Base-by-base conservation (phyloP, 1,140 invertebrate species). In the Bombus waltoni region DNA sequence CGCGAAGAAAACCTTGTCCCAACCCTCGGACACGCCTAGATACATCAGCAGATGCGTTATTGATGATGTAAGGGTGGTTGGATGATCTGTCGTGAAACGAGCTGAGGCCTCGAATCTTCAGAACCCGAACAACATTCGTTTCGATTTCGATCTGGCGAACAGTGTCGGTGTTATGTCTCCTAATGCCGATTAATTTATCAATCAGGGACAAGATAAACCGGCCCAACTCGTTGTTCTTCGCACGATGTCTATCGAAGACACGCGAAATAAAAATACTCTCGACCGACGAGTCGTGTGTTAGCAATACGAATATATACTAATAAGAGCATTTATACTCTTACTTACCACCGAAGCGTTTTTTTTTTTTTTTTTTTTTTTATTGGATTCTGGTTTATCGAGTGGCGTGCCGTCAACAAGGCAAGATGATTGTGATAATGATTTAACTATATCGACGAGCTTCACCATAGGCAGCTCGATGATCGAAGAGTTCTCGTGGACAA, bases 121-220 rank as follows among this genome's bases (percentile, higher is more conserved):
- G 71, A 66, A 28, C 44, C 82, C 74, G 66, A 83, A 68, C 65
- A 5, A 70, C 42, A 80, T 81, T 53, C 81, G 78, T 35, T 57
- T 66, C 81, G 78, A 90, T 87, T 83, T 42, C 44, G 59, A 85
- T 70, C 47, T 59, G 68, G 25, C 47, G 38, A 66, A 38, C 81
- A 59, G 85, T 65, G 82, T 87, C 47, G 88, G 74, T 22, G 79
- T 87, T 90, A 88, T 88, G 86, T 90, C 62, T 59, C 70, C 88
- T 90, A 90, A 90, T 88, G 83, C n/a, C 82, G 89, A 90, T 90
- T 90, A 90, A 90, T 90, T 90, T 90, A 90, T 90, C 89, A 90
- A 85, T 71, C 28, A 35, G n/a, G 59, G 53, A 59, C 44, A 66
- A 87, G 88, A 87, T 89, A 83, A 87, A 68, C 68, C 40, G 47